Percentiles rank a stretch among this genome's conserved stretches.
Conservation (phyloP, 2,113 vertebrate genomes). For the Stictonetta naevosa region DNA sequence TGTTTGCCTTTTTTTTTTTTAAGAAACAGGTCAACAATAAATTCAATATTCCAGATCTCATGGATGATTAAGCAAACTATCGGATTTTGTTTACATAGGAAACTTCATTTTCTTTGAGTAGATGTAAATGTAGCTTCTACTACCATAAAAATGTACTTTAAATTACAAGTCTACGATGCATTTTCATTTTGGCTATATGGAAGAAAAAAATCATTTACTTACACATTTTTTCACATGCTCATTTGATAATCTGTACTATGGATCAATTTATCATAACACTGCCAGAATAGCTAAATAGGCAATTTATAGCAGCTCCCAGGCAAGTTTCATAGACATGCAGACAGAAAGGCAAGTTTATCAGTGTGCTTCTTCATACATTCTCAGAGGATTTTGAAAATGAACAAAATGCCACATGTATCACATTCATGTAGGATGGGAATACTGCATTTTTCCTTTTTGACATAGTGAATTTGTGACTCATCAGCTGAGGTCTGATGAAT, state of each 20-base stretch:
- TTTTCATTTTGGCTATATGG: neutral
- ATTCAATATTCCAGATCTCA: neutral
- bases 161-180: neutral
- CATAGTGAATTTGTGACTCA: neutral
- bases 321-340: neutral
- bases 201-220: neutral
- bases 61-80: neutral
- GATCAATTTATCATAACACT: neutral
- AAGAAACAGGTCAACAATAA: neutral
- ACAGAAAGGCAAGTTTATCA: neutral
- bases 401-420: neutral
- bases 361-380: neutral
- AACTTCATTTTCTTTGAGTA: neutral
- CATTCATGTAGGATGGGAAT: neutral
- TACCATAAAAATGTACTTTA: neutral
- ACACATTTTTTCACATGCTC: neutral
- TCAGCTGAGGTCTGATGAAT: neutral
- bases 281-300: neutral
- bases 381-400: neutral
- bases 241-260: neutral
- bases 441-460: neutral
- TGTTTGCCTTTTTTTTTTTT: neutral
- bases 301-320: neutral
- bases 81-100: neutral
- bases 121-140: neutral